These are phyloP conservation scores for cat (Felis catus) DNA, from an alignment of 2,113 vertebrate genomes.

Conservation along the genomic window F.catus_Fca126_mat1.0 CM031419.1:190878001-190878500, in stretches of 20 bases:
- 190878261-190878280: slow-evolving; percentile 67
- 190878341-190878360: slow-evolving; percentile 47
- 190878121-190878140: slow-evolving; percentile 68
- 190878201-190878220: slow-evolving; percentile 75
- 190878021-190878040: neutral
- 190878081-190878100: slow-evolving; percentile 64
- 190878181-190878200: slow-evolving; percentile 70
- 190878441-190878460: slow-evolving; percentile 47
- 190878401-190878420: neutral
- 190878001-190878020: neutral
- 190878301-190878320: slow-evolving; percentile 52
- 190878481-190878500: slow-evolving; percentile 30
- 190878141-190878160: slow-evolving; percentile 71
- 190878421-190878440: slow-evolving; percentile 50
- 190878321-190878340: slow-evolving; percentile 55
- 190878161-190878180: slow-evolving; percentile 68
- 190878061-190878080: slow-evolving; percentile 15
- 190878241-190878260: slow-evolving; percentile 67
- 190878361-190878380: slow-evolving; percentile 56
- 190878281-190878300: slow-evolving; percentile 54
- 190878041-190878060: slow-evolving; percentile 30
- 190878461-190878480: slow-evolving; percentile 42
- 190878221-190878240: slow-evolving; percentile 73
- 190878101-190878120: slow-evolving; percentile 76
- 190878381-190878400: slow-evolving; percentile 58